Base-by-base conservation (phyloP, 2,113 vertebrate species). In the Nymphicus hollandicus region DNA sequence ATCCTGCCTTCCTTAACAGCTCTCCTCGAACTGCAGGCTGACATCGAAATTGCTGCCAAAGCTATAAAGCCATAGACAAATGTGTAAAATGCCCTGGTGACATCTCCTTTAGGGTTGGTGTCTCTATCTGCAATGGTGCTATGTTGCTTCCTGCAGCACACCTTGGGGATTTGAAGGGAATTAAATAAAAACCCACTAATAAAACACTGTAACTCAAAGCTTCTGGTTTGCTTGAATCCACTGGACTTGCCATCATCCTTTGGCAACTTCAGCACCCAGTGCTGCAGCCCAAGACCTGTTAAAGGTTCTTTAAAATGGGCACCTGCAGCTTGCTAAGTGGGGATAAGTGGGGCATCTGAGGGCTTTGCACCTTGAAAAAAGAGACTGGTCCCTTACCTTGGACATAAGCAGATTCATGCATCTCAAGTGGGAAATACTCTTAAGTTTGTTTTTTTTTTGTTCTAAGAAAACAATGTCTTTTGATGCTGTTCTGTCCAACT, bases 11-110 rank as follows among this genome's bases (percentile, higher is more conserved):
- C 88, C 25, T 77, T 79, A 83, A 70, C 56, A 89, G 53, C 91
- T 74, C 56, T 92, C 77, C 76, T 89, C 88, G 73, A 97, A 91
- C 80, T 64, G 72, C 41, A 78, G 61, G 49, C 78, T 2, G 9
- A 89, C 55, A 50, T 29, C 11, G 6, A 86, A 90, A 91, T 60
- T 90, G 86, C 69, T 90, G 83, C 81, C 84, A 95, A 90, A 80
- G 70, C 77, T 66, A 81, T 78, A 91, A 80, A 93, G 70, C 77
- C 81, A 60, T 15, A 91, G 78, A 63, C 94, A 84, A 96, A 96
- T 47, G 79, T 74, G 69, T 39, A 76, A 95, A 95, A 85, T 69
- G 29, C 44, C 50, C 28, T 3, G n/a, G 76, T 94, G 87, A 37
- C 60, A 88, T 80, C 73, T 91, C 88, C 73, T 90, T 86, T 56